phyloP scores from a whole-genome alignment of 2,888 invertebrate species.

The Tipula helvola region DNA sequence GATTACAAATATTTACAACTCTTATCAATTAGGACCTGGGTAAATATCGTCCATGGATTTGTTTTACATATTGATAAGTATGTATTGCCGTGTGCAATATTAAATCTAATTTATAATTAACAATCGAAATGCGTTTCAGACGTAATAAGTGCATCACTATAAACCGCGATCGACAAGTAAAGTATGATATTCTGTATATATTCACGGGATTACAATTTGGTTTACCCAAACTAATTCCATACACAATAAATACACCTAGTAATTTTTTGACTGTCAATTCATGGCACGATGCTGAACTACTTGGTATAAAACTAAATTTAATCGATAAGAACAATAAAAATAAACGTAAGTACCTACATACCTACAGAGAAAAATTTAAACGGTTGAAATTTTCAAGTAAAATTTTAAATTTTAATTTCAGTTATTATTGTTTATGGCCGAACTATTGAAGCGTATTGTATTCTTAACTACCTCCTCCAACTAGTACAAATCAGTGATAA shows the following conservation, averaged over 20 bases:
- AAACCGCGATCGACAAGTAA: slow-evolving; percentile 28
- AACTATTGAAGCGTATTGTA: slow-evolving; percentile 37
- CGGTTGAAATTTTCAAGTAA: neutral
- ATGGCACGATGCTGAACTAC: slow-evolving; percentile 37
- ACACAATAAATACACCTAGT: slow-evolving; percentile 31
- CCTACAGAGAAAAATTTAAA: too few relatives aligned
- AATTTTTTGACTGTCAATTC: slow-evolving; percentile 52
- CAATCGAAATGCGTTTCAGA: slow-evolving; percentile 26
- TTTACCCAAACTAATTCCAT: slow-evolving; percentile 31
- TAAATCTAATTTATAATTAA: neutral
- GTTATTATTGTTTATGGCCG: slow-evolving; percentile 39
- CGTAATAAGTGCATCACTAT: slow-evolving; percentile 46
- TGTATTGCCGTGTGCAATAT: slow-evolving; percentile 12
- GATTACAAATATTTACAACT: slow-evolving; percentile 42
- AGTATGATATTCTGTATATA: slow-evolving; percentile 45
- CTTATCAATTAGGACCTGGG: slow-evolving; percentile 47
- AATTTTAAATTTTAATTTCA: slow-evolving; percentile 13
- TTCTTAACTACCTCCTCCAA: slow-evolving; percentile 36
- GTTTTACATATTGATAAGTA: slow-evolving; percentile 47
- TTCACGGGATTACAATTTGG: slow-evolving; percentile 45
- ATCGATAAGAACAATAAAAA: neutral
- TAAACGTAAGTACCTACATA: neutral
- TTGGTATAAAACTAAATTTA: neutral
- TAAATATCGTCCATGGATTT: slow-evolving; percentile 49
- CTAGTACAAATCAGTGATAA: slow-evolving; percentile 32